Percentiles rank a stretch among this genome's conserved stretches.
These are phyloP conservation scores for Kradibia gibbosae DNA, from an alignment of 1,140 invertebrate genomes.

Conservation along the genomic window DNA sequence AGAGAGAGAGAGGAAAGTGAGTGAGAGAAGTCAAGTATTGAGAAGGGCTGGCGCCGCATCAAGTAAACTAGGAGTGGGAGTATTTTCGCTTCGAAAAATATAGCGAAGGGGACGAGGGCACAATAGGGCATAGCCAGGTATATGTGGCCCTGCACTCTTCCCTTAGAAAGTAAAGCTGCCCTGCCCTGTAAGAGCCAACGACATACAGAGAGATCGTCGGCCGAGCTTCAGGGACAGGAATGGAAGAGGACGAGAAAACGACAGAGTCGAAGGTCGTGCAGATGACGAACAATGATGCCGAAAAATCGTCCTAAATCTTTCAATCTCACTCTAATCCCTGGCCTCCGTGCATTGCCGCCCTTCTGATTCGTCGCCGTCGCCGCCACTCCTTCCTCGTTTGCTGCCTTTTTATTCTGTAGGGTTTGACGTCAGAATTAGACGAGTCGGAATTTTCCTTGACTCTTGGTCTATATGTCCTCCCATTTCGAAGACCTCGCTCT, in stretches of 20 bases:
- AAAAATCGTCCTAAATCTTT: constrained; percentile 40
- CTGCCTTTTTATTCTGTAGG: background rate
- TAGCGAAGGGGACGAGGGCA: constrained; percentile 1
- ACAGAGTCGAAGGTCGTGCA: background rate
- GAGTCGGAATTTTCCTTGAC: background rate
- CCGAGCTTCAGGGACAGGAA: no score
- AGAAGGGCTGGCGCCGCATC: constrained; percentile 10
- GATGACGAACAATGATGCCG: constrained; percentile 40
- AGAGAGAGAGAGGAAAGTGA: background rate
- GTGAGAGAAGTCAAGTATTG: background rate
- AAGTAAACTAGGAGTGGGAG: constrained; percentile 14
- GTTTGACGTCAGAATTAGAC: constrained; percentile 36
- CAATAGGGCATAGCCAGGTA: constrained; percentile 35
- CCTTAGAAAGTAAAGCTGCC: background rate
- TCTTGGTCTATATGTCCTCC: background rate
- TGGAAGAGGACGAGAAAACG: background rate
- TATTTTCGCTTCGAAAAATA: background rate
- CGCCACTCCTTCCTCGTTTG: constrained; percentile 41
- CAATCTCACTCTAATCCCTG: background rate
- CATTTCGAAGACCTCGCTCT: no score
- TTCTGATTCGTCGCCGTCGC: background rate
- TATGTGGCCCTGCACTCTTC: background rate
- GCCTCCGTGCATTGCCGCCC: background rate
- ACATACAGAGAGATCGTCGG: no score
- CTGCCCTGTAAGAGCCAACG: no score